These are phyloP conservation scores for Pseudopleuronectes americanus DNA, from an alignment of 2,797 vertebrate species.

Conservation along the genomic window DNA sequence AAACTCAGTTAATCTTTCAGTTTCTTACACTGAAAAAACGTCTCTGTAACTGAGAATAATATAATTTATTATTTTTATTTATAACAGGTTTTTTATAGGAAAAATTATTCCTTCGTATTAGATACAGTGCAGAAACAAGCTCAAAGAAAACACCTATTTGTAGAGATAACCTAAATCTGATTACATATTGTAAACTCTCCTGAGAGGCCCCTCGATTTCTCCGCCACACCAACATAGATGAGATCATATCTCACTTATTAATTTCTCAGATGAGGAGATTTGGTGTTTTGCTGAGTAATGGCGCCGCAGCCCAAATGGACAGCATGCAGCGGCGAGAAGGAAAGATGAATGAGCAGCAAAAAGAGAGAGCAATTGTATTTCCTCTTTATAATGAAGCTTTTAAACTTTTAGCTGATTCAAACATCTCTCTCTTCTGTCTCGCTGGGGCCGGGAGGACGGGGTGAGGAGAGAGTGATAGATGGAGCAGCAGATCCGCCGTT, in stretches of 20 bases:
- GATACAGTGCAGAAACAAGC: constrained; percentile 1
- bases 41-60: constrained; percentile 4
- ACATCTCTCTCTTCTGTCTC: constrained; percentile 52
- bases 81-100: constrained; percentile 15
- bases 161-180: constrained; percentile 35
- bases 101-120: constrained; percentile 5
- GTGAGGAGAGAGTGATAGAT: constrained; percentile 77
- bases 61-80: not conserved
- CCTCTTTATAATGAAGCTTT: constrained; percentile 78
- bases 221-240: constrained; percentile 42
- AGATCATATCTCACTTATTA: constrained; percentile 57
- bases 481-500: constrained; percentile 47
- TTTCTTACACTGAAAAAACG: not conserved
- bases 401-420: constrained; percentile 83
- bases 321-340: constrained; percentile 13
- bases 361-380: constrained; percentile 73
- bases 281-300: constrained; percentile 70
- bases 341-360: constrained; percentile 70
- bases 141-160: constrained; percentile 27
- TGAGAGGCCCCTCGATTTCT: not conserved
- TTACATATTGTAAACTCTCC: constrained; percentile 41
- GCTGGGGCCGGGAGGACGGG: constrained; percentile 31
- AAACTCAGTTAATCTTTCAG: no score
- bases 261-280: constrained; percentile 58
- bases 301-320: constrained; percentile 49